These are phyloP conservation scores for Holotrichia oblita DNA, from an alignment of 1,140 invertebrate species.

Conservation along the genomic window DNA sequence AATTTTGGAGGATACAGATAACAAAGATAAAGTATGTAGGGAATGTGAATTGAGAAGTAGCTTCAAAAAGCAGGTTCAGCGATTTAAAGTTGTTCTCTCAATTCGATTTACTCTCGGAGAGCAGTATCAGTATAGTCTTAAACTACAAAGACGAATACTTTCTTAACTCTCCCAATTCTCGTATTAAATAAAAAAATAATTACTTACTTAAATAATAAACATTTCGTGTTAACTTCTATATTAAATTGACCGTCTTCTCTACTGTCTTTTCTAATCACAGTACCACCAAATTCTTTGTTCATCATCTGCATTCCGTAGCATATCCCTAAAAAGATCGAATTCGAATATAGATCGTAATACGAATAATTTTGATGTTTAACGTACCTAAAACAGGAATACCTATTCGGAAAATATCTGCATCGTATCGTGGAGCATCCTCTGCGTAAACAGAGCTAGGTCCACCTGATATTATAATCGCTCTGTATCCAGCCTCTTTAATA, in stretches of 20 bases:
- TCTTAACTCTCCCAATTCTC: conserved; percentile 57
- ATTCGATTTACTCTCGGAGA: conserved; percentile 55
- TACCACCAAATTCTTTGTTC: conserved; percentile 98
- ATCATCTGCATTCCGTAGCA: conserved; percentile 99
- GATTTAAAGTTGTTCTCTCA: conserved; percentile 45
- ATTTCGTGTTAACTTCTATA: conserved; percentile 89
- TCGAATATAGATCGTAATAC: background rate
- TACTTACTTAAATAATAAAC: conserved; percentile 92
- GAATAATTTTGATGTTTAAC: background rate
- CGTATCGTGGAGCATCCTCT: conserved; percentile 93
- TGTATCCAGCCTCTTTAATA: conserved; percentile 88
- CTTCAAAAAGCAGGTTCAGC: conserved; percentile 51
- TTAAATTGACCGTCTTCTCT: conserved; percentile 96
- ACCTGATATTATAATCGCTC: conserved; percentile 97
- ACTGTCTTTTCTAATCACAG: conserved; percentile 83
- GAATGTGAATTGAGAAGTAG: conserved; percentile 59
- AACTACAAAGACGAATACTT: conserved; percentile 49
- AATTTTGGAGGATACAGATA: too few relatives aligned
- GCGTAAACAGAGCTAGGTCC: conserved; percentile 97
- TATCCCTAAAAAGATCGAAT: conserved; percentile 76
- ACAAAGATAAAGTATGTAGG: too few relatives aligned
- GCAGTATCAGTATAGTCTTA: conserved; percentile 59
- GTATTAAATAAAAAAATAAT: background rate
- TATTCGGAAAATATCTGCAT: conserved; percentile 94
- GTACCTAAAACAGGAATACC: conserved; percentile 92